These are phyloP conservation scores for Emydura subglobosa DNA, from an alignment of 2,113 vertebrate genomes.

Conservation along the genomic window DNA sequence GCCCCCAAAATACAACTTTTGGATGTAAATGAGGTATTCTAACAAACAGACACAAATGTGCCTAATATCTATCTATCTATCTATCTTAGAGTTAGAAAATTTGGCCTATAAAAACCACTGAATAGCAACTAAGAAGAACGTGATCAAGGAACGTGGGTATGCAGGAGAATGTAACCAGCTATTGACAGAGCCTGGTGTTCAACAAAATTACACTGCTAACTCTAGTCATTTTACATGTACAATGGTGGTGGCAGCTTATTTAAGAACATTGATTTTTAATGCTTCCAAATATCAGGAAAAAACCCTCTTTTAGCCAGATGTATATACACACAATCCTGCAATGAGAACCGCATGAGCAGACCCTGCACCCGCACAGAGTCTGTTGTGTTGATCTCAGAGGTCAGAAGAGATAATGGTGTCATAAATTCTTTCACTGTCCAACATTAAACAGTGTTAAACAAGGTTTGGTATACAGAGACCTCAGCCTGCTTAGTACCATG, in stretches of 20 bases:
- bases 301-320: background rate
- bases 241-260: background rate
- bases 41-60: background rate
- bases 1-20: background rate
- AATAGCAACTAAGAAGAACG: background rate
- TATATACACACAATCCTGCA: background rate
- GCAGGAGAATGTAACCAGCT: background rate
- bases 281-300: background rate
- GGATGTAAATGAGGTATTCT: background rate
- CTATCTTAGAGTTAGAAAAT: background rate
- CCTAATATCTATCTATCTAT: background rate
- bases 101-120: background rate
- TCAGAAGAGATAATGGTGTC: background rate
- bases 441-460: background rate
- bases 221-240: background rate
- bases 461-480: background rate
- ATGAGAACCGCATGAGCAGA: background rate
- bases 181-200: background rate
- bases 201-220: background rate
- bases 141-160: background rate
- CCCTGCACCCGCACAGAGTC: background rate
- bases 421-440: background rate
- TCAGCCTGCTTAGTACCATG: background rate
- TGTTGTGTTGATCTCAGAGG: background rate
- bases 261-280: background rate